Evolutionary conservation across 2,888 invertebrate species (phyloP).

Genomic region (Phrixothrix hirtus): DNA sequence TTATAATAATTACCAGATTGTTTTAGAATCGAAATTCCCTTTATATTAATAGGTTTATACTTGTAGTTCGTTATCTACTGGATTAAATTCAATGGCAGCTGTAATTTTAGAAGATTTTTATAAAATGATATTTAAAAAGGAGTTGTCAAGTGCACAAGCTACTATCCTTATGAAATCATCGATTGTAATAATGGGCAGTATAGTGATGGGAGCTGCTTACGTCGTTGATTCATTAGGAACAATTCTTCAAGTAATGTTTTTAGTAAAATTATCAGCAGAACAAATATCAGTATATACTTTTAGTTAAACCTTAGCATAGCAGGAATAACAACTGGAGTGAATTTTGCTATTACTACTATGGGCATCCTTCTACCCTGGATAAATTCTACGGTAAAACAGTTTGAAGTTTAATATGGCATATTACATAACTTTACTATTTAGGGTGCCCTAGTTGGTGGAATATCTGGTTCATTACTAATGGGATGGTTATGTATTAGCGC

Average conservation of each 20-base stretch:
- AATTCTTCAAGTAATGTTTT: slow-evolving; percentile 2
- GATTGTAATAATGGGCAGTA: background rate
- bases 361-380: slow-evolving; percentile 71
- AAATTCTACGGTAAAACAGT: slow-evolving; percentile 58
- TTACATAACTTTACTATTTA: slow-evolving; percentile 44
- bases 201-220: background rate
- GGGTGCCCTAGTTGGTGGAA: slow-evolving; percentile 72
- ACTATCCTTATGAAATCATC: background rate
- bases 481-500: slow-evolving; percentile 70
- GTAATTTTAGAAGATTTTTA: slow-evolving; percentile 5
- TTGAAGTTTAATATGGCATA: too few species aligned
- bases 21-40: too few species aligned
- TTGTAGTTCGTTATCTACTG: background rate
- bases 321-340: slow-evolving; percentile 68
- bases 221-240: background rate
- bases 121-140: background rate
- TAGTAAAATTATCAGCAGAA: too few species aligned
- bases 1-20: too few species aligned
- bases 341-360: slow-evolving; percentile 69
- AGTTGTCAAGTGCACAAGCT: background rate
- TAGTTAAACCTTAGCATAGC: slow-evolving; percentile 64
- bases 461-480: slow-evolving; percentile 64
- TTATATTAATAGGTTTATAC: too few species aligned
- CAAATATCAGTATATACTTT: too few species aligned
- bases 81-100: background rate